Evolutionary conservation across 1,140 invertebrate species (phyloP), one percentile per base, ranked within the genome.

Genomic region (Heterodera schachtii): DNA sequence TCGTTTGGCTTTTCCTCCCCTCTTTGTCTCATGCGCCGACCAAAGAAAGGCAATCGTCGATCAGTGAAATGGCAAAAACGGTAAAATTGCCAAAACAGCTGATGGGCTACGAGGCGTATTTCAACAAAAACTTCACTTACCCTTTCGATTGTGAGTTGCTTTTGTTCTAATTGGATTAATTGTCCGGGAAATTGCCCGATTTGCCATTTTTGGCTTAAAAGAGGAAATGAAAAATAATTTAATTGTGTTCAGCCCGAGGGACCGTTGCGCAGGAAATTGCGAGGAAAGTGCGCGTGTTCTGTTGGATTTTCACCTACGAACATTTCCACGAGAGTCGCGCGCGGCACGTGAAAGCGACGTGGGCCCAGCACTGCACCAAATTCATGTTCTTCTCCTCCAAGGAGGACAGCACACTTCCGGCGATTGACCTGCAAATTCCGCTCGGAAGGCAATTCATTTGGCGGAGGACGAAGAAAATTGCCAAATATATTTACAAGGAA

Each of bases 241-340:
- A 13, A 47, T 47, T 87, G 31, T 31, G 31, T 87, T 16, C 82
- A 92, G 92, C 90, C 73, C 90, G 91, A 83, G 90, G 90, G 77
- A 81, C 84, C 6, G 92, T 95, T 0, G 95, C 95, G 0, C 92
- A 93, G 80, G 92, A 93, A 80, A 90, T 98, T 71, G 92, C 93
- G 7, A 92, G 93, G 78, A 93, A 93, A 88, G 91, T 93, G 8
- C 92, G 94, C 70, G 93, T 98, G 0, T 91, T 98, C 0, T 98
- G 97, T 90, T 98, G 96, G 95, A 92, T 98, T 9, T 95, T 98
- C 94, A 98, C 96, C 0, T 93, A 93, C 82, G 96, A 96, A 3
- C 92, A 92, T 57, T 97, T 96, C 89, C 95, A 98, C 88, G 92
- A 95, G 85, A 94, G 93, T 80, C 96, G 95, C 90, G 96, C 96